A percentile compares a stretch with the other conserved stretches of the same genome.
Conservation (phyloP, 2,888 invertebrate genomes). For the Megastigmus dorsalis region DNA sequence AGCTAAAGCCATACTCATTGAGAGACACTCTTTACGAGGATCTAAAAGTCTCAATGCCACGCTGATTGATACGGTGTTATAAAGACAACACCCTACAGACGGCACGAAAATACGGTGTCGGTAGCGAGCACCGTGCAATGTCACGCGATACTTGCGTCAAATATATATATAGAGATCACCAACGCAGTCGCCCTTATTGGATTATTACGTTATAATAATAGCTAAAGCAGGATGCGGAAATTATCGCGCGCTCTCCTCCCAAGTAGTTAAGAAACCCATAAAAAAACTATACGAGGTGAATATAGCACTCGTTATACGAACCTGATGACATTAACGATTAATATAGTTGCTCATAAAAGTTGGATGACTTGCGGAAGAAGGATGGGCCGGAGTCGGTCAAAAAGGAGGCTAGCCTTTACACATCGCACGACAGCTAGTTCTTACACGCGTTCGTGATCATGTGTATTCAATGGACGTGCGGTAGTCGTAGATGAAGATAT, state of each 20-base stretch:
- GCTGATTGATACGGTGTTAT: conserved; percentile 9
- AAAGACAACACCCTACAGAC: neutral
- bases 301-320: conserved; percentile 21
- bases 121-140: too few relatives aligned
- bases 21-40: too few relatives aligned
- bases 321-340: conserved; percentile 20
- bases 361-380: neutral
- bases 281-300: conserved; percentile 26
- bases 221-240: conserved; percentile 1
- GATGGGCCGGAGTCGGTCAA: neutral
- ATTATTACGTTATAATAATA: neutral
- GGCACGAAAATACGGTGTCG: too few relatives aligned
- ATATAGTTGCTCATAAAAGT: conserved; percentile 11
- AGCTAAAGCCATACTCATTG: too few relatives aligned
- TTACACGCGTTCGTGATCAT: neutral
- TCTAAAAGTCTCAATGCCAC: too few relatives aligned
- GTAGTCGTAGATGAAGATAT: too few relatives aligned
- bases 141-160: too few relatives aligned
- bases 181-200: too few relatives aligned
- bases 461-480: too few relatives aligned
- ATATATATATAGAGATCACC: too few relatives aligned
- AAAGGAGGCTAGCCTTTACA: conserved; percentile 8
- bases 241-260: neutral
- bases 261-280: neutral
- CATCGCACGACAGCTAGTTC: conserved; percentile 1